Evolutionary conservation across 2,113 vertebrate genomes (phyloP).

Genomic region (Poecilia latipinna): DNA sequence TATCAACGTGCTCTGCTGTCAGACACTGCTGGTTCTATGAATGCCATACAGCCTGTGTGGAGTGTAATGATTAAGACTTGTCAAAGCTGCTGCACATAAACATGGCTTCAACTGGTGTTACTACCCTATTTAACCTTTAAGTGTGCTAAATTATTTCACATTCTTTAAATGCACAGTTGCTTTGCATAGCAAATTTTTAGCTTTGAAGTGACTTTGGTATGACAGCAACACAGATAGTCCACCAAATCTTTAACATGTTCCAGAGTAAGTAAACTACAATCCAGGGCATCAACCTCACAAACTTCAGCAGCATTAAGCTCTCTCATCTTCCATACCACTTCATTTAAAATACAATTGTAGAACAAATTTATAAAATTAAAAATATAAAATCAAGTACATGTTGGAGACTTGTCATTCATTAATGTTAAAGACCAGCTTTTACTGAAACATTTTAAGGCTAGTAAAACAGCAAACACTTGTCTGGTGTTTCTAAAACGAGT

Average conservation of each 20-base stretch:
- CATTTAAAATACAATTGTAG: not conserved
- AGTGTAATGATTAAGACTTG: too few species aligned
- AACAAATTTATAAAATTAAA: not conserved
- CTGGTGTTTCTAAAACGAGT: not conserved
- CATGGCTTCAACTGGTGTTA: not conserved
- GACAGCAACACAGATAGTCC: not conserved
- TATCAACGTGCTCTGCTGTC: too few species aligned
- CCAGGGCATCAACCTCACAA: not conserved
- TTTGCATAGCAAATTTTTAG: not conserved
- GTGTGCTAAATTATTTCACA: not conserved
- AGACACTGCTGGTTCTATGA: too few species aligned
- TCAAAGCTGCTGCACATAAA: too few species aligned
- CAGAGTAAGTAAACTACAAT: not conserved
- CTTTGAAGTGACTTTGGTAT: not conserved
- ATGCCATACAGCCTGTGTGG: too few species aligned
- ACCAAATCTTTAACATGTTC: not conserved
- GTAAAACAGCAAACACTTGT: not conserved
- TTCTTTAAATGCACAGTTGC: not conserved
- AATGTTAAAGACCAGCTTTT: not conserved
- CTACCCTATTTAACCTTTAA: not conserved
- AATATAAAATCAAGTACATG: not conserved
- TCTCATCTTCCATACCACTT: not conserved
- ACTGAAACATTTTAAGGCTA: not conserved
- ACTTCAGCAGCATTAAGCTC: not conserved
- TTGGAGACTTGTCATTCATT: not conserved